Conservation (phyloP, 2,888 invertebrate species). For the Pandemis cinnamomeana region DNA sequence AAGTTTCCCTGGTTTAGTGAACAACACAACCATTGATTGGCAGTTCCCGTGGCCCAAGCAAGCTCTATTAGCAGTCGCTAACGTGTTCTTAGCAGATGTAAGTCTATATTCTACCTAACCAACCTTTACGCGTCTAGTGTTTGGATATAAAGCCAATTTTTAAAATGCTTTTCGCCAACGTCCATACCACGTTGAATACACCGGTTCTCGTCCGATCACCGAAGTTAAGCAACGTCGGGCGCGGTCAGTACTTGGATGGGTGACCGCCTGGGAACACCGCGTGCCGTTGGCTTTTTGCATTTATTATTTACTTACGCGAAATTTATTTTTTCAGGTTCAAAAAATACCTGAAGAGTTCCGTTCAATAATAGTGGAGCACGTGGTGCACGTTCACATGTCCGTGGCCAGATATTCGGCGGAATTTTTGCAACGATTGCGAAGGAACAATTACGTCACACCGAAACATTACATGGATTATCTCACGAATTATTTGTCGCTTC, state of each 20-base stretch:
- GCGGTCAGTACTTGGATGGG: slow-evolving; percentile 51
- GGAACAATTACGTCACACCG: slow-evolving; percentile 95
- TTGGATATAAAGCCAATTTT: not conserved
- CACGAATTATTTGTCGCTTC: slow-evolving; percentile 89
- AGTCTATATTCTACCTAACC: too few species aligned
- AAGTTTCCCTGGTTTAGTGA: slow-evolving; percentile 96
- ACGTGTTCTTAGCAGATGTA: slow-evolving; percentile 92
- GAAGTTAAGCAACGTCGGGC: slow-evolving; percentile 52
- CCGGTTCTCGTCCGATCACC: slow-evolving; percentile 53
- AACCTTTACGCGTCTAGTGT: not conserved
- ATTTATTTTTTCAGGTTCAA: slow-evolving; percentile 75
- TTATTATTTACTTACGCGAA: not conserved
- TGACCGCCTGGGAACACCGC: slow-evolving; percentile 49
- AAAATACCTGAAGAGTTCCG: slow-evolving; percentile 88
- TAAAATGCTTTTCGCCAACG: slow-evolving; percentile 3
- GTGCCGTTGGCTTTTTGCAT: slow-evolving; percentile 34
- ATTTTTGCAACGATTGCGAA: slow-evolving; percentile 89
- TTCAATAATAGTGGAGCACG: slow-evolving; percentile 90
- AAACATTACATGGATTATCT: slow-evolving; percentile 96
- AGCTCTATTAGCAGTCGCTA: slow-evolving; percentile 94
- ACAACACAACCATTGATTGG: slow-evolving; percentile 97
- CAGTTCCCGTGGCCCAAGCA: slow-evolving; percentile 97
- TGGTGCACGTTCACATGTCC: slow-evolving; percentile 93
- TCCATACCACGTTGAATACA: slow-evolving; percentile 48
- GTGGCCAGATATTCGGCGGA: slow-evolving; percentile 89